These are phyloP conservation scores for Aphis gossypii DNA, from an alignment of 1,140 invertebrate species.

Conservation along the genomic window DNA sequence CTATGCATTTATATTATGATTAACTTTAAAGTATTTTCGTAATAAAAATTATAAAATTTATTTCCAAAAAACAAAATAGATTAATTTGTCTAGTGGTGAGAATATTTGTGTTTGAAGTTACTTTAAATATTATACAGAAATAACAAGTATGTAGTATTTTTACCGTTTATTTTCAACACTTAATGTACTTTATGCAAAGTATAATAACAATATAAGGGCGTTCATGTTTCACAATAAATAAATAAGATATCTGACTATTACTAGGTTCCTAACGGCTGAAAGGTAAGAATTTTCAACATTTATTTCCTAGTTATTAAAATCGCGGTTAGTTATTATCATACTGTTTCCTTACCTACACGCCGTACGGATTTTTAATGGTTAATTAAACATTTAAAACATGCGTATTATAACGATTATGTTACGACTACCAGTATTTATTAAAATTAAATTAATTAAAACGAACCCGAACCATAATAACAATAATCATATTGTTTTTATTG, in stretches of 20 bases:
- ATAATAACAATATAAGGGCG: not conserved
- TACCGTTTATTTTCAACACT: conserved; percentile 5
- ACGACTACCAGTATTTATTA: not conserved
- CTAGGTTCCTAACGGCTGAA: not conserved
- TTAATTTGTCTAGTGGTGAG: not conserved
- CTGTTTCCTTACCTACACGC: not conserved
- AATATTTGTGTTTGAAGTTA: not conserved
- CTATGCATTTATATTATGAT: not conserved
- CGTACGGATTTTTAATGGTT: not conserved
- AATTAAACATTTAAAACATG: conserved; percentile 11
- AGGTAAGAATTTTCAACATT: not conserved
- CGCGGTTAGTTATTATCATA: not conserved
- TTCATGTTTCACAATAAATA: not conserved
- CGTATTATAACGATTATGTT: not conserved
- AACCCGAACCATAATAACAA: not conserved
- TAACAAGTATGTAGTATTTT: not conserved
- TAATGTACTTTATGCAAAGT: not conserved
- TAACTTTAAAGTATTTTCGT: not conserved
- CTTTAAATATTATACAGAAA: not conserved
- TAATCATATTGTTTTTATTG: conserved; percentile 13
- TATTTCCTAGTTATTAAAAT: not conserved
- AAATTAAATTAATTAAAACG: conserved; percentile 16
- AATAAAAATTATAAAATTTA: not conserved
- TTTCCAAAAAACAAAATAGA: not conserved
- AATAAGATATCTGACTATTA: not conserved